Evolutionary conservation across 2,113 vertebrate species (phyloP), one percentile per base, ranked within the genome.

Genomic region (Raja brachyura): DNA sequence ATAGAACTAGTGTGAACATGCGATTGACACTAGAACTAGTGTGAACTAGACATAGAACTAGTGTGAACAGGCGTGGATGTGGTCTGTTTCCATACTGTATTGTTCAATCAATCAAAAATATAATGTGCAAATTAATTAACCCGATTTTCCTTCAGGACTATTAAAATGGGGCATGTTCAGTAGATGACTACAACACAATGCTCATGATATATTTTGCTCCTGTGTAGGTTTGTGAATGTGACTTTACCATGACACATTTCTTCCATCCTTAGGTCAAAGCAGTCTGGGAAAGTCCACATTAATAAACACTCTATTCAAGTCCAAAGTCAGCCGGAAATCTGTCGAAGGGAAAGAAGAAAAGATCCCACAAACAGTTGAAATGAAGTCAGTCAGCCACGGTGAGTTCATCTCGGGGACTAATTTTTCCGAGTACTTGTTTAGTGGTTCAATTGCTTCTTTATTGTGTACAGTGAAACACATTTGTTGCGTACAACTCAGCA

Each of bases 251-350:
- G 18, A n/a, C 13, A 18, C 5, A 7, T 75, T 75, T 75, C 11
- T 93, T 75, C 13, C 94, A 68, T 85, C 54, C 54, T n/a, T 93
- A 99, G 99, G 99, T 94, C 99, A 99, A 96, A 99, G 98, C 0
- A 98, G 99, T 93, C 95, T 99, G 93, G 99, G 99, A n/a, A 99
- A 99, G 95, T 99, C 99, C 78, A 99, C 99, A 2, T 96, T 99
- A 95, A 98, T 99, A 97, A 99, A 99, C 96, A 99, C 99, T 0
- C 97, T 99, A 95, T 99, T 99, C 96, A 99, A 99, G 94, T 99
- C 99, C 94, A 99, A 99, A 94, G 98, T 99, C 96, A 99, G 98
- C 96, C 97, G 99, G 77, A 98, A 98, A 94, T 98, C 98, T 0
- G 97, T 97, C 95, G 96, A 97, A 0, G 56, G 96, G 75, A 94